Evolutionary conservation across 2,113 vertebrate species (phyloP).

Genomic region (Aptenodytes forsteri): DNA sequence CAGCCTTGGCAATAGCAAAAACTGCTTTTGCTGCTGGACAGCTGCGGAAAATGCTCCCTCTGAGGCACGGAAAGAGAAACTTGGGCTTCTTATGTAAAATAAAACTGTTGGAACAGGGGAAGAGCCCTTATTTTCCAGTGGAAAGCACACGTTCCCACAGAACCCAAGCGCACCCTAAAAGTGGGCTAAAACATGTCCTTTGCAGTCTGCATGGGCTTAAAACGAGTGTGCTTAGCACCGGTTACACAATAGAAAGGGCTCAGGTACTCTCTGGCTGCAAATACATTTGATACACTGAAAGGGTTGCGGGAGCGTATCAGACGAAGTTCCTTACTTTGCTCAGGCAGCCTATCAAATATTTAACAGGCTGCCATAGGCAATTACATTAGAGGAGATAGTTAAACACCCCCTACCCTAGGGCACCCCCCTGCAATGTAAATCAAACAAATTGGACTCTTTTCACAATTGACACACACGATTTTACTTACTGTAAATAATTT

Average conservation of each 20-base stretch:
- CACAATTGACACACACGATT: constrained; percentile 90
- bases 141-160: rapidly evolving
- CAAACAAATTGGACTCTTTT: constrained; percentile 87
- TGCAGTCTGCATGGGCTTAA: neutral
- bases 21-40: neutral
- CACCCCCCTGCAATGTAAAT: constrained; percentile 81
- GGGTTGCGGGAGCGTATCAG: constrained; percentile 56
- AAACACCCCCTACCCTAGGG: constrained; percentile 85
- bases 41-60: neutral
- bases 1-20: neutral
- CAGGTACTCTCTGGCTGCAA: constrained; percentile 28
- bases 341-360: constrained; percentile 94
- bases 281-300: constrained; percentile 38
- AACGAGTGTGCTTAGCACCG: neutral
- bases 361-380: constrained; percentile 90
- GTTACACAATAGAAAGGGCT: constrained; percentile 6
- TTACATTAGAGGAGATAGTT: constrained; percentile 93
- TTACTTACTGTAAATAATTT: constrained; percentile 92
- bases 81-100: neutral
- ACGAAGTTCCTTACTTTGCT: constrained; percentile 82
- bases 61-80: neutral
- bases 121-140: neutral
- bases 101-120: rapidly evolving
- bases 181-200: neutral
- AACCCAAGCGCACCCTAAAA: neutral